Percentiles rank a stretch among this genome's conserved stretches.
Evolutionary conservation across 1,140 invertebrate species (phyloP).

Genomic region (Solen grandis): DNA sequence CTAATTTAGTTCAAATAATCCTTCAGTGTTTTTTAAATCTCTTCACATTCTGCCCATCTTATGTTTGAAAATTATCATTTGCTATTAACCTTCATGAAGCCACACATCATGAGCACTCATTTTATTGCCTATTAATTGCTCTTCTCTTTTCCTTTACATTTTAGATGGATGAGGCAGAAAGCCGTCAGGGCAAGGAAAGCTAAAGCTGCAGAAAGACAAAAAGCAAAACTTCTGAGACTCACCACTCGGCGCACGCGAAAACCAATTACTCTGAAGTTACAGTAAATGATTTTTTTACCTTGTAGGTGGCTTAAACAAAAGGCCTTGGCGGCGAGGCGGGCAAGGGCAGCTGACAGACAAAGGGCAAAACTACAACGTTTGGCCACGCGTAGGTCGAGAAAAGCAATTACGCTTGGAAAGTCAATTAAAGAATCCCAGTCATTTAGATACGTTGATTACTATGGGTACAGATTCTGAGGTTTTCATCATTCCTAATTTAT

Average conservation of each 20-base stretch:
- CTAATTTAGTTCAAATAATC: no score
- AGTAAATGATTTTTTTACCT: neutral
- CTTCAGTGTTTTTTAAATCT: no score
- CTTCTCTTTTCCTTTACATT: neutral
- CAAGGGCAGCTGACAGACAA: conserved; percentile 62
- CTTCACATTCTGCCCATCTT: no score
- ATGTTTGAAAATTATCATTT: no score
- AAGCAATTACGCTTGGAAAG: conserved; percentile 66
- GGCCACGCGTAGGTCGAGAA: conserved; percentile 63
- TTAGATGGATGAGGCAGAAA: conserved; percentile 75
- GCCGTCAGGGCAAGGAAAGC: conserved; percentile 65
- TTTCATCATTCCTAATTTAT: neutral
- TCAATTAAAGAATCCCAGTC: conserved; percentile 71
- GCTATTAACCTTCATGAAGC: no score
- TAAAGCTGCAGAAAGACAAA: conserved; percentile 63
- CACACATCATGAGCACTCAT: no score
- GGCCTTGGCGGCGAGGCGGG: conserved; percentile 65
- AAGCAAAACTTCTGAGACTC: conserved; percentile 62
- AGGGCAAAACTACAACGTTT: conserved; percentile 64
- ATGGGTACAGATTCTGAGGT: conserved; percentile 74
- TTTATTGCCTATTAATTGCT: neutral
- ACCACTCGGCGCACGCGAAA: conserved; percentile 65
- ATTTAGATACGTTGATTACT: conserved; percentile 76
- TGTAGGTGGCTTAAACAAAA: conserved; percentile 75
- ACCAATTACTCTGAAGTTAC: conserved; percentile 58